These are phyloP conservation scores for Naja naja DNA, from an alignment of 2,113 vertebrate genomes.

Conservation along the genomic window DNA sequence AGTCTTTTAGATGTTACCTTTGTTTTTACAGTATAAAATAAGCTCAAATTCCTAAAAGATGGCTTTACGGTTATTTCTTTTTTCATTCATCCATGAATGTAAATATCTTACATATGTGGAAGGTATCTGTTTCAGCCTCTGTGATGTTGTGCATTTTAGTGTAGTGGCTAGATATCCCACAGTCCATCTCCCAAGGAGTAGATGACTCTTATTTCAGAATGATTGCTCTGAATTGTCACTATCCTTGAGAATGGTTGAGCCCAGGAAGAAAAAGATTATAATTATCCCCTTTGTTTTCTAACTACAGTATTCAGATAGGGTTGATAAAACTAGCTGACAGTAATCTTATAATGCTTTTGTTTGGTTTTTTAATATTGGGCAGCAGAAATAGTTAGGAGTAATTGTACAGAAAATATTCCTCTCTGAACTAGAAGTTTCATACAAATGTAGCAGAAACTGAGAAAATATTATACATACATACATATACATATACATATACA, in stretches of 20 bases:
- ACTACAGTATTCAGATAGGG: not conserved
- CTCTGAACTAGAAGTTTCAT: not conserved
- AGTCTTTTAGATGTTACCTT: not conserved
- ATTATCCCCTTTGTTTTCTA: not conserved
- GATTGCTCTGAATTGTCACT: not conserved
- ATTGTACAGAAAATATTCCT: not conserved
- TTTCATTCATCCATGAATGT: not conserved
- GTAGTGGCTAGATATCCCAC: not conserved
- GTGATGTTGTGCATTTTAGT: not conserved
- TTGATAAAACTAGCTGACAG: not conserved
- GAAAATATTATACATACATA: too few relatives aligned
- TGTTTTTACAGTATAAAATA: not conserved
- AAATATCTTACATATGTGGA: not conserved
- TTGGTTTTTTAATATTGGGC: not conserved
- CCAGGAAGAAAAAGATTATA: not conserved
- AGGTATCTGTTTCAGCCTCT: not conserved
- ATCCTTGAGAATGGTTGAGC: not conserved
- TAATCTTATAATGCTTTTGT: not conserved
- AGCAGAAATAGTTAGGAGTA: not conserved
- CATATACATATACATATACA: too few relatives aligned
- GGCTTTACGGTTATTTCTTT: not conserved
- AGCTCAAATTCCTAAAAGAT: not conserved
- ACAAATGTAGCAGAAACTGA: too few relatives aligned
- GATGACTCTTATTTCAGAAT: not conserved
- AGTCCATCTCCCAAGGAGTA: not conserved